phyloP scores from a whole-genome alignment of 1,140 invertebrate species.

The Nebria ingens region DNA sequence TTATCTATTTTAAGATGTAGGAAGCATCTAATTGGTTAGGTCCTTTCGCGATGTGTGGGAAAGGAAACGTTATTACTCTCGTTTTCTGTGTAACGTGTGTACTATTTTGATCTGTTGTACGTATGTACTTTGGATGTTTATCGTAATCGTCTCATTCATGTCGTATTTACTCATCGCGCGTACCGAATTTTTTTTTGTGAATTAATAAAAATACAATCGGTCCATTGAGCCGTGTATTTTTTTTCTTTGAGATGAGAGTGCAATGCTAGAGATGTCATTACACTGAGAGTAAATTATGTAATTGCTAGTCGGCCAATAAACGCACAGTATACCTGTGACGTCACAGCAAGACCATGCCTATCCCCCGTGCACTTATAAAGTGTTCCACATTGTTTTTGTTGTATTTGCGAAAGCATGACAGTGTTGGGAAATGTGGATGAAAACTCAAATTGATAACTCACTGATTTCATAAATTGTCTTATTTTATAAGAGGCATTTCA shows the following conservation, averaged over 20 bases:
- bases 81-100: not conserved
- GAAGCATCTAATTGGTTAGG: not conserved
- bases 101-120: not conserved
- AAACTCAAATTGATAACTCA: no score
- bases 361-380: no score
- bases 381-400: no score
- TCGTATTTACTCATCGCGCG: not conserved
- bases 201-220: conserved; percentile 2
- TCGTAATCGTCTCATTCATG: no score
- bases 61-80: not conserved
- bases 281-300: conserved; percentile 34
- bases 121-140: not conserved
- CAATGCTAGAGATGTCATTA: conserved; percentile 28
- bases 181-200: not conserved
- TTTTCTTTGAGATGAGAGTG: conserved; percentile 10
- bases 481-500: no score
- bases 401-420: not conserved
- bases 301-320: conserved; percentile 33
- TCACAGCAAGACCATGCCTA: conserved; percentile 10
- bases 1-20: not conserved
- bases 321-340: conserved; percentile 25
- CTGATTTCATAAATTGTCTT: no score
- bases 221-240: conserved; percentile 9
- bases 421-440: conserved; percentile 16
- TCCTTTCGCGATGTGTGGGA: not conserved